Conservation (phyloP, 2,113 vertebrate species). For the Lasiurus cinereus region DNA sequence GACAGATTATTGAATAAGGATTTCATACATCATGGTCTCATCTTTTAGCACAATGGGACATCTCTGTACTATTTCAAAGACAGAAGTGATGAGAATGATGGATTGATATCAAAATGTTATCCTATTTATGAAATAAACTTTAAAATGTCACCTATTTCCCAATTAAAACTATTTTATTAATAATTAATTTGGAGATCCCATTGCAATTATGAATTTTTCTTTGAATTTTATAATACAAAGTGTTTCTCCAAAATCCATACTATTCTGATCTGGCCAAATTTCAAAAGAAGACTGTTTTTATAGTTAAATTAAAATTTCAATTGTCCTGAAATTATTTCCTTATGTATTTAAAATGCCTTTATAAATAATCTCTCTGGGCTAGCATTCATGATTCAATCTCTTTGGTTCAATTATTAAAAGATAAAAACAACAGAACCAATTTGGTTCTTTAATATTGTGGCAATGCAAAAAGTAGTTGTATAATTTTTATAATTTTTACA, state of each 20-base stretch:
- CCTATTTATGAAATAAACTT: background rate
- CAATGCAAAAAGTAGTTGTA: slow-evolving; percentile 56
- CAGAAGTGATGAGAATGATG: slow-evolving; percentile 20
- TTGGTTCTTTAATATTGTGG: slow-evolving; percentile 34
- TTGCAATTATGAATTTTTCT: background rate
- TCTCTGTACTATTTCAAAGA: slow-evolving; percentile 29
- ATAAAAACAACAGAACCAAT: background rate
- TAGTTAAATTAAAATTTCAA: slow-evolving; percentile 59
- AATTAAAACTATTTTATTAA: background rate
- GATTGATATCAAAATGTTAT: background rate
- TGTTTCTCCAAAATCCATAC: slow-evolving; percentile 19
- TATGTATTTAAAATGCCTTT: slow-evolving; percentile 48
- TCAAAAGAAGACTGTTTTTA: slow-evolving; percentile 32
- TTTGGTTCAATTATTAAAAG: slow-evolving; percentile 29
- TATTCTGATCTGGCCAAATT: slow-evolving; percentile 15
- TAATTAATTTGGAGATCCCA: slow-evolving; percentile 1
- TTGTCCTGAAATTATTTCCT: slow-evolving; percentile 28
- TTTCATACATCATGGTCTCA: background rate
- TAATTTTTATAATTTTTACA: slow-evolving; percentile 70
- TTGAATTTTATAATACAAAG: background rate
- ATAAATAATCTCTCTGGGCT: background rate
- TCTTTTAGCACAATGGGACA: background rate
- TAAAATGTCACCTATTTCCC: background rate
- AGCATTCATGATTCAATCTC: slow-evolving; percentile 50
- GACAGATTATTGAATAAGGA: background rate